These are phyloP conservation scores for Ptychodera flava DNA, from an alignment of 35 echinoderm and acorn worm species.

Conservation along the genomic window DNA sequence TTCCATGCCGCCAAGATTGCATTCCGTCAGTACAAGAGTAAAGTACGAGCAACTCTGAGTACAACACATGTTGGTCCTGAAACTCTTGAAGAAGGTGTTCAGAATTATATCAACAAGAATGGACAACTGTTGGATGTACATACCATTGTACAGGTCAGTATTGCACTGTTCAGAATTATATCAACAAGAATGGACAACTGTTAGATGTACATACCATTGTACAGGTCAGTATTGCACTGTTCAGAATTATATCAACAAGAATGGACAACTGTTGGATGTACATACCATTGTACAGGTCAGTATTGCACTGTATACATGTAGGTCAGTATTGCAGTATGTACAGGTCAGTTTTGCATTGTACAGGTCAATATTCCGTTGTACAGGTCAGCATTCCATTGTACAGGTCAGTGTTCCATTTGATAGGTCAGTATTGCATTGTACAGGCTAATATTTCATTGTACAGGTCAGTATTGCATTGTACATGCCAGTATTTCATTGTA, in stretches of 20 bases:
- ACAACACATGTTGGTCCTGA: constrained; percentile 75
- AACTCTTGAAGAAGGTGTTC: constrained; percentile 75
- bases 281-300: constrained; percentile 92
- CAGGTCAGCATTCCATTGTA: too few relatives aligned
- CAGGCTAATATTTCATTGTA: too few relatives aligned
- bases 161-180: constrained; percentile 79
- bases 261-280: constrained; percentile 91
- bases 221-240: constrained; percentile 77
- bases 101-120: constrained; percentile 97
- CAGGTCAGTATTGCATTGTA: too few relatives aligned
- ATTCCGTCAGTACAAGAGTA: constrained; percentile 74
- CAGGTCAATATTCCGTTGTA: too few relatives aligned
- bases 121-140: constrained; percentile 95
- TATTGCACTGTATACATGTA: constrained; percentile 74
- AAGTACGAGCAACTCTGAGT: constrained; percentile 62
- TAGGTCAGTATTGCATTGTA: too few relatives aligned
- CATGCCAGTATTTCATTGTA: too few relatives aligned
- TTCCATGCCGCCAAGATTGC: constrained; percentile 89
- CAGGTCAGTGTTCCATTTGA: too few relatives aligned
- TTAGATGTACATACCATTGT: constrained; percentile 95
- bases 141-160: constrained; percentile 87
- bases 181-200: constrained; percentile 95
- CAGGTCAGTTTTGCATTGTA: too few relatives aligned
- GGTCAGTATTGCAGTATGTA: constrained; percentile 87
- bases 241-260: constrained; percentile 96